Conservation (phyloP, 2,888 invertebrate species). For the Chromoteleia sp. region DNA sequence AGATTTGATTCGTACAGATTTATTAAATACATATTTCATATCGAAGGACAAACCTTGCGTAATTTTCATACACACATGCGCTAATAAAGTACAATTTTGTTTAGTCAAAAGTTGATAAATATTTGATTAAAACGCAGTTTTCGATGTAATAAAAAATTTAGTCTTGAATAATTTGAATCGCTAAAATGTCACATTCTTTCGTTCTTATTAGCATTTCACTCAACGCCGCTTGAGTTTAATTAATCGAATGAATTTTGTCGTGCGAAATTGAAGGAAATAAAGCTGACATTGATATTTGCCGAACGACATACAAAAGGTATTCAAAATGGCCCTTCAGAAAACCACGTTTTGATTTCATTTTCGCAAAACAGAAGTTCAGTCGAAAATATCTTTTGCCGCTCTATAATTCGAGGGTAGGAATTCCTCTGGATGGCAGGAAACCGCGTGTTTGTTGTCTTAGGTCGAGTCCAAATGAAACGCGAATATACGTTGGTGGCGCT, state of each 20-base stretch:
- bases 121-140: too few relatives aligned
- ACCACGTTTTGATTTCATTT: constrained; percentile 54
- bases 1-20: too few relatives aligned
- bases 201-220: too few relatives aligned
- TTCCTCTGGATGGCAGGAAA: constrained; percentile 76
- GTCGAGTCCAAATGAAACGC: constrained; percentile 77
- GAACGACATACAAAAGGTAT: constrained; percentile 16
- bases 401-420: constrained; percentile 47
- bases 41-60: too few relatives aligned
- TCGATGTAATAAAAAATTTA: too few relatives aligned
- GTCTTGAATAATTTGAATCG: too few relatives aligned
- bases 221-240: too few relatives aligned
- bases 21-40: too few relatives aligned
- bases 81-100: too few relatives aligned
- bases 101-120: too few relatives aligned
- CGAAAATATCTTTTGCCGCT: constrained; percentile 53
- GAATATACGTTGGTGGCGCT: constrained; percentile 73
- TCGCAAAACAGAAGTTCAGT: constrained; percentile 37
- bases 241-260: neutral
- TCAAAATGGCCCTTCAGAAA: constrained; percentile 36
- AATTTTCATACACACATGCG: too few relatives aligned
- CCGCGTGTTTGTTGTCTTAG: constrained; percentile 81
- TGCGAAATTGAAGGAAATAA: constrained; percentile 16
- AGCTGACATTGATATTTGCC: neutral
- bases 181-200: too few relatives aligned